Percentiles rank a stretch among this genome's conserved stretches.
These are phyloP conservation scores for Scophthalmus maximus DNA, from an alignment of 2,113 vertebrate species.

Conservation along the genomic window DNA sequence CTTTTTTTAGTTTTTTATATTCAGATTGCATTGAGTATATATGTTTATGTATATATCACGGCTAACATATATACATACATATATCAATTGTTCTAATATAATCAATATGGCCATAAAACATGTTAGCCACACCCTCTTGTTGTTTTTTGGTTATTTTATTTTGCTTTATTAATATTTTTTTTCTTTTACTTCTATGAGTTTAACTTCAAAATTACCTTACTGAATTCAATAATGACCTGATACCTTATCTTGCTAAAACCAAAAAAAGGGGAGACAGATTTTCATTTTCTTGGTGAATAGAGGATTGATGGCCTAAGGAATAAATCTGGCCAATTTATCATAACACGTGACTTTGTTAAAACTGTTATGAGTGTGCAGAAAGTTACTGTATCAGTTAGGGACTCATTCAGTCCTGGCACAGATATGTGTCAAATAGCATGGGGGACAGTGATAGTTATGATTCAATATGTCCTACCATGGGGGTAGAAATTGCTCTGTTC, in stretches of 20 bases:
- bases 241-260: conserved; percentile 50
- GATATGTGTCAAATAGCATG: not conserved
- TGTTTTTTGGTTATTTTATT: conserved; percentile 33
- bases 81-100: conserved; percentile 75
- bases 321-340: conserved; percentile 41
- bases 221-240: conserved; percentile 79
- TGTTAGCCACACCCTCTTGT: conserved; percentile 61
- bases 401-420: too few relatives aligned
- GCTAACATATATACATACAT: conserved; percentile 81
- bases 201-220: conserved; percentile 68
- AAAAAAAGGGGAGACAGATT: conserved; percentile 51
- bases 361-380: not conserved
- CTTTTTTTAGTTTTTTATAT: conserved; percentile 26
- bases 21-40: conserved; percentile 76
- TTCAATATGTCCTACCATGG: not conserved
- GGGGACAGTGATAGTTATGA: conserved; percentile 2
- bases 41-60: conserved; percentile 80
- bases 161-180: conserved; percentile 15
- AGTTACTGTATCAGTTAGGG: too few relatives aligned
- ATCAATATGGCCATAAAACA: conserved; percentile 73
- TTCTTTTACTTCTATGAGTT: conserved; percentile 40
- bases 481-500: conserved; percentile 51
- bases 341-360: not conserved
- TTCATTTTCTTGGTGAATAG: conserved; percentile 64
- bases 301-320: conserved; percentile 28